Conservation (phyloP, 2,113 vertebrate species). For the Fregetta grallaria region DNA sequence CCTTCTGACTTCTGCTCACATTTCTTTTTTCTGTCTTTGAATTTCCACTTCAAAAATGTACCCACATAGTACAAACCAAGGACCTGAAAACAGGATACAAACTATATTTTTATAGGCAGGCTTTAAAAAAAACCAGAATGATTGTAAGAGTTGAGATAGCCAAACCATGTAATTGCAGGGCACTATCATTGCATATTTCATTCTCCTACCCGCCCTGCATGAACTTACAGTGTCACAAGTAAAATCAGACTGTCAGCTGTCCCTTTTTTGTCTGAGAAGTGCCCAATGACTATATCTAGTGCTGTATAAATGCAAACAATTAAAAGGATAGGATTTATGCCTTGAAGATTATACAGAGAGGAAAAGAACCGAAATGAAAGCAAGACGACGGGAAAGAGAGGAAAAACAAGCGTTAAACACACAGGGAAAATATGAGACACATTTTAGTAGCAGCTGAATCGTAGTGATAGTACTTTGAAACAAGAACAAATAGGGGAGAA, state of each 20-base stretch:
- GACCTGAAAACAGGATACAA: background rate
- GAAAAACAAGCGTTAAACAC: background rate
- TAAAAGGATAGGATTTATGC: background rate
- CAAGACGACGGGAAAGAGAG: background rate
- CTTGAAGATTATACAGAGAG: background rate
- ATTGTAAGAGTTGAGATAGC: background rate
- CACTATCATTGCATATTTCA: background rate
- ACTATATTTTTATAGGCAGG: background rate
- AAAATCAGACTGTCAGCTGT: background rate
- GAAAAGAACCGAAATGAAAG: background rate
- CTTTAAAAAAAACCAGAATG: background rate
- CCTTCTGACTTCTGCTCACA: background rate
- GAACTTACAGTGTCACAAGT: background rate
- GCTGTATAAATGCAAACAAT: background rate
- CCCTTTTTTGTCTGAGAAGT: background rate
- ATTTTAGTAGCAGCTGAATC: background rate
- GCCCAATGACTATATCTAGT: background rate
- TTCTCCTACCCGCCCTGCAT: background rate
- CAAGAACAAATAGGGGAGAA: background rate
- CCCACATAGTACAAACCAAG: background rate
- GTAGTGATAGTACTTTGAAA: slow-evolving; percentile 17
- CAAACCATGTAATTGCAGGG: background rate
- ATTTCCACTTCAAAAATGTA: background rate
- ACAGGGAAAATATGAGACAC: background rate
- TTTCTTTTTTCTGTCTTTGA: background rate